Evolutionary conservation across 2,113 vertebrate genomes (phyloP).

Genomic region (Pedionomus torquatus): DNA sequence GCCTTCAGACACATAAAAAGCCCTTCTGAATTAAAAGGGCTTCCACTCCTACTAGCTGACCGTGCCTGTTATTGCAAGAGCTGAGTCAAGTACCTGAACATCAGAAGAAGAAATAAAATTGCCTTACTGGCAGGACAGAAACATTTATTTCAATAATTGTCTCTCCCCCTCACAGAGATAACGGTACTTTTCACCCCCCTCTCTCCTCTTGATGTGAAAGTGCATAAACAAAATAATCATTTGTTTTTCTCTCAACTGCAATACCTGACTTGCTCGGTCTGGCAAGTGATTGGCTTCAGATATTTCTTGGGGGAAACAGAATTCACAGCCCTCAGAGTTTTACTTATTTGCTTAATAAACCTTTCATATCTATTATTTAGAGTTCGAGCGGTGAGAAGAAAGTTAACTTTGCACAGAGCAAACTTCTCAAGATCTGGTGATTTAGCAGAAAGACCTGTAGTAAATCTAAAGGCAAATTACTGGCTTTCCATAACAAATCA

Average conservation of each 20-base stretch:
- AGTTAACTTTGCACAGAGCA: neutral
- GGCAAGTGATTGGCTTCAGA: neutral
- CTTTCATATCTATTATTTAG: slow-evolving; percentile 13
- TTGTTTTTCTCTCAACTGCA: neutral
- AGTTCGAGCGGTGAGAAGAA: neutral
- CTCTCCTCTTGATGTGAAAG: neutral
- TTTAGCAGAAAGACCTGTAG: slow-evolving; percentile 8
- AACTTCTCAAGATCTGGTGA: neutral
- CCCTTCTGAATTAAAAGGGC: neutral
- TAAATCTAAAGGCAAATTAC: slow-evolving; percentile 29
- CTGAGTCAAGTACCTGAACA: neutral
- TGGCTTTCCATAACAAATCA: slow-evolving; percentile 17
- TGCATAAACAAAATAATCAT: neutral
- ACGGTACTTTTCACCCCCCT: neutral
- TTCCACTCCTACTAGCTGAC: neutral
- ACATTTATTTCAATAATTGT: neutral
- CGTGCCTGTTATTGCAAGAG: neutral
- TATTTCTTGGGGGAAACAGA: neutral
- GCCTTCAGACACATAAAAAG: neutral
- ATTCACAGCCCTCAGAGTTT: neutral
- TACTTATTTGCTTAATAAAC: slow-evolving; percentile 31
- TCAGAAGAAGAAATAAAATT: neutral
- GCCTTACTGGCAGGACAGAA: neutral
- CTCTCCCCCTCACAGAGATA: neutral
- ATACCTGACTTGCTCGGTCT: neutral